Evolutionary conservation across 2,113 vertebrate genomes (phyloP), one percentile per base, ranked within the genome.

Genomic region (Coryphaenoides rupestris): DNA sequence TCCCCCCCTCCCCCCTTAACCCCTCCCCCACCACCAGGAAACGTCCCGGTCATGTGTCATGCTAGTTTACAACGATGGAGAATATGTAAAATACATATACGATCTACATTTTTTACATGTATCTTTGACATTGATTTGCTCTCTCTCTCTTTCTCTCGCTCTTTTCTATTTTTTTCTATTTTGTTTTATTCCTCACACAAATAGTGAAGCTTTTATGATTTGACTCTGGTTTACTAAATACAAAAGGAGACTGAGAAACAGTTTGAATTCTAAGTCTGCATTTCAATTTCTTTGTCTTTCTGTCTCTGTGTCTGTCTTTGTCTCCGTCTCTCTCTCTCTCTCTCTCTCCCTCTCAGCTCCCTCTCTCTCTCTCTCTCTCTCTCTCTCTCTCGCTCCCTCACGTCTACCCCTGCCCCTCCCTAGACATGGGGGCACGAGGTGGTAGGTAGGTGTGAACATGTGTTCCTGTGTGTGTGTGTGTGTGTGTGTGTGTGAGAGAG

Each of bases 211-310:
- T 79, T 76, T 65, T 75, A 70, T 67, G 80, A 82, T 81, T 68
- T 71, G 57, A 63, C 76, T 83, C 84, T 56, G 62, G 69, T 68
- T 63, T 80, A 66, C 84, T 84, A 87, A 89, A 87, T 85, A 84
- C 77, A 86, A 80, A 67, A 64, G 66, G 63, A 76, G 60, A 78
- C 68, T 75, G 63, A 75, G 66, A 83, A 77, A 79, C 54, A 24
- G 15, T 85, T 86, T 85, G 70, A 86, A 65, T 80, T 65, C 69
- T 58, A 90, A 6, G 13, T 90, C 89, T 80, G 83, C 85, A 88
- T 89, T 91, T 88, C 73, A 70, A 87, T 89, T 88, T 2, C 14
- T 52, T 15, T 5, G 16, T 12, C 16, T n/a, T 15, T 53, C 16
- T 53, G 50, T 53, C 16, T 53, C 16, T 72, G 63, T 65, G 77